Evolutionary conservation across 2,797 vertebrate species (phyloP).

Genomic region (Enteromius paludinosus): DNA sequence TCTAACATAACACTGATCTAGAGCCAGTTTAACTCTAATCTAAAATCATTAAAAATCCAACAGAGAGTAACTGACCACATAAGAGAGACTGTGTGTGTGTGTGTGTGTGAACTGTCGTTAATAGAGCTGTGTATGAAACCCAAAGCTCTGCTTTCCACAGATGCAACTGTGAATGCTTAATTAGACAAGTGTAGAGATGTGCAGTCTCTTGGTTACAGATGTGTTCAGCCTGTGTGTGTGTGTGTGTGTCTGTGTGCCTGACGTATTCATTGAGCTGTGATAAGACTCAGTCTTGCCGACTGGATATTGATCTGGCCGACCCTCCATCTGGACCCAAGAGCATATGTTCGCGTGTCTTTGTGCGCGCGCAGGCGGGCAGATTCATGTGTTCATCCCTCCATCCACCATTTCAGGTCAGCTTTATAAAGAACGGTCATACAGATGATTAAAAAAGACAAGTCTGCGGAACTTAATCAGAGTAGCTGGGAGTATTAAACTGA

Average conservation of each 20-base stretch:
- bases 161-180: conserved; percentile 52
- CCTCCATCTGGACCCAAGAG: conserved; percentile 73
- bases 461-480: background rate
- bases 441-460: conserved; percentile 2
- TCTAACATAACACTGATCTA: conserved; percentile 25
- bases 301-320: conserved; percentile 74
- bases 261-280: conserved; percentile 68
- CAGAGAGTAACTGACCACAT: conserved; percentile 25
- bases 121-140: conserved; percentile 30
- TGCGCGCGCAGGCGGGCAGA: conserved; percentile 39
- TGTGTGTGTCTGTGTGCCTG: conserved; percentile 40
- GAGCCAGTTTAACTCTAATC: conserved; percentile 15
- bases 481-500: background rate
- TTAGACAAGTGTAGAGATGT: conserved; percentile 49
- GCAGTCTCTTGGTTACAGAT: conserved; percentile 73
- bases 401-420: conserved; percentile 19
- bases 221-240: conserved; percentile 59
- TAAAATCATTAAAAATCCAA: conserved; percentile 4
- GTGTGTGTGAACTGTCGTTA: conserved; percentile 19
- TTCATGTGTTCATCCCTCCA: conserved; percentile 39
- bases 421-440: background rate
- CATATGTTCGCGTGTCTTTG: conserved; percentile 37
- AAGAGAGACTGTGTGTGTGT: background rate
- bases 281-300: conserved; percentile 71
- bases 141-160: conserved; percentile 39